A percentile compares a stretch with the other conserved stretches of the same genome.
Conservation (phyloP, 1,140 invertebrate species). For the Bradynema listronoti region DNA sequence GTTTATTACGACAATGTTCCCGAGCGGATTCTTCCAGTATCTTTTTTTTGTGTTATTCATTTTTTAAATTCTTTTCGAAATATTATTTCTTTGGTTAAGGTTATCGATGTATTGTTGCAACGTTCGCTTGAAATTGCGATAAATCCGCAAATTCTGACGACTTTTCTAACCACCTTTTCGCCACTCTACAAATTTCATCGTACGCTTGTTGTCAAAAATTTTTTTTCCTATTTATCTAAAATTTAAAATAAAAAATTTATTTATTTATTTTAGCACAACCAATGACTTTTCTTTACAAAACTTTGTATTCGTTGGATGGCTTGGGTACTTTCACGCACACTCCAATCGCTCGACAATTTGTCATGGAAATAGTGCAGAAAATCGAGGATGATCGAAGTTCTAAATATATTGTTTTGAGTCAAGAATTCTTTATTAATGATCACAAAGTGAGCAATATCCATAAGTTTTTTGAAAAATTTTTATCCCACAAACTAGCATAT, state of each 20-base stretch:
- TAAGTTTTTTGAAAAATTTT: not conserved
- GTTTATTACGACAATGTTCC: constrained; percentile 30
- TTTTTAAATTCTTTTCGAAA: not conserved
- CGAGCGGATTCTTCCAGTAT: constrained; percentile 30
- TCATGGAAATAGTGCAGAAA: constrained; percentile 28
- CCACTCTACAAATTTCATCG: constrained; percentile 40
- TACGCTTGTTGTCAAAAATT: constrained; percentile 22
- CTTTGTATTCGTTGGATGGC: constrained; percentile 26
- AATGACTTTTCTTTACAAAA: constrained; percentile 46
- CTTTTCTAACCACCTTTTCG: constrained; percentile 25
- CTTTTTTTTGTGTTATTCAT: constrained; percentile 7
- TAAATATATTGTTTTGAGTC: constrained; percentile 22
- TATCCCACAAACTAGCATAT: constrained; percentile 15
- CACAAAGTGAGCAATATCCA: constrained; percentile 25
- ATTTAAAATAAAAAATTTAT: too few relatives aligned
- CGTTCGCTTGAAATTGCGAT: constrained; percentile 33
- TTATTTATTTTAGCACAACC: constrained; percentile 32
- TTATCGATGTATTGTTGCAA: constrained; percentile 36
- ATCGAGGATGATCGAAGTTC: constrained; percentile 23
- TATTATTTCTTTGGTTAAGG: constrained; percentile 8
- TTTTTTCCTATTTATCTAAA: not conserved
- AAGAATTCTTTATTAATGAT: constrained; percentile 32
- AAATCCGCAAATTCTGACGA: constrained; percentile 19
- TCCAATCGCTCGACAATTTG: constrained; percentile 24
- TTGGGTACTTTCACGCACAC: constrained; percentile 16